A percentile compares a stretch with the other conserved stretches of the same genome.
phyloP scores from a whole-genome alignment of 2,888 invertebrate genomes.

The Tortricodes alternella region DNA sequence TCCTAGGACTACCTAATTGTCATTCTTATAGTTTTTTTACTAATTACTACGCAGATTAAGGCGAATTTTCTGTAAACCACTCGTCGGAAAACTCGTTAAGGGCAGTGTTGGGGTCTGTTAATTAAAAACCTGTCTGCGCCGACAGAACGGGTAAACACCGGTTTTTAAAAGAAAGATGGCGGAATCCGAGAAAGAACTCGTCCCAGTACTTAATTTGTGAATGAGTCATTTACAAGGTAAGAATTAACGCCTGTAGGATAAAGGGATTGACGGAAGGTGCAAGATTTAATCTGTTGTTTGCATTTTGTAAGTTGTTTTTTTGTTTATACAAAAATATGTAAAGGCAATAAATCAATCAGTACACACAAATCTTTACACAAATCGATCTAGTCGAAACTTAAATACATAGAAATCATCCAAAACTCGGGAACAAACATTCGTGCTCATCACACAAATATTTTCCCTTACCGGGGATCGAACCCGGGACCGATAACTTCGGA shows the following conservation, averaged over 20 bases:
- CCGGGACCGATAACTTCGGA: no score
- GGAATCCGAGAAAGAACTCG: neutral
- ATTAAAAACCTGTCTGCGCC: conserved; percentile 53
- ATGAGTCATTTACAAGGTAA: neutral
- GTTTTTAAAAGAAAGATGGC: conserved; percentile 27
- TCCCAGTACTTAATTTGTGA: neutral
- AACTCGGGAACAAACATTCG: no score
- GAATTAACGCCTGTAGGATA: neutral
- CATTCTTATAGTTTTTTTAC: conserved; percentile 9
- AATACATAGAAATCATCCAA: no score
- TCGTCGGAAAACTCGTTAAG: conserved; percentile 53
- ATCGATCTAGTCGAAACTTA: no score
- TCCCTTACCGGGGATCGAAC: no score
- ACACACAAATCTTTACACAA: no score
- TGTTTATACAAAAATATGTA: no score
- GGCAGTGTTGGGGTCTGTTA: conserved; percentile 50
- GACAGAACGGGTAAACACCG: conserved; percentile 33
- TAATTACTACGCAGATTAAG: conserved; percentile 27
- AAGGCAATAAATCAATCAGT: no score
- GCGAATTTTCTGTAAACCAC: conserved; percentile 22
- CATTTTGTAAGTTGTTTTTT: no score
- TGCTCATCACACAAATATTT: no score
- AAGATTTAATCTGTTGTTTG: no score
- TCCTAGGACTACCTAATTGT: neutral
- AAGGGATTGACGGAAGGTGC: no score